These are phyloP conservation scores for Cryptotermes secundus DNA, from an alignment of 1,140 invertebrate genomes.

Conservation along the genomic window DNA sequence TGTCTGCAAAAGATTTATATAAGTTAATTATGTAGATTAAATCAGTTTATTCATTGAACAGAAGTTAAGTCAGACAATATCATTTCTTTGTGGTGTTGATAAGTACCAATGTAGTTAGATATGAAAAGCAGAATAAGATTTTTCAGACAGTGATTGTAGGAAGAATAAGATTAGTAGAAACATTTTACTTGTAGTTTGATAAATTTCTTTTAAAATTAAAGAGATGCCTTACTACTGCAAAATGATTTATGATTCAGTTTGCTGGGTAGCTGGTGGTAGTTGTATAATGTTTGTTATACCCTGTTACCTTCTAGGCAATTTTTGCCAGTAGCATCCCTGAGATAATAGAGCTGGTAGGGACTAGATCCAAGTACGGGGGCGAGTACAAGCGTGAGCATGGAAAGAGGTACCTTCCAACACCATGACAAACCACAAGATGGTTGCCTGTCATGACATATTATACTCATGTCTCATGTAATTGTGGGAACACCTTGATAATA, in stretches of 20 bases:
- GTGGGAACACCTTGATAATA: background rate
- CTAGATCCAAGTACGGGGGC: constrained; percentile 96
- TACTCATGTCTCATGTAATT: background rate
- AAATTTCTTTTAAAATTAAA: too few species aligned
- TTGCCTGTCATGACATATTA: background rate
- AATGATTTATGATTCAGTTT: background rate
- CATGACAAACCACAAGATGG: background rate
- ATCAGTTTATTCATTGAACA: too few species aligned
- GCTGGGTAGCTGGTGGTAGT: constrained; percentile 41
- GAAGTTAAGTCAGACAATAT: too few species aligned
- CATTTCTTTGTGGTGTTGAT: too few species aligned
- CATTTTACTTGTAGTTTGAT: too few species aligned
- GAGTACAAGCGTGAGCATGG: constrained; percentile 96
- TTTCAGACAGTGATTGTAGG: too few species aligned
- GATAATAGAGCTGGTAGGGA: constrained; percentile 98
- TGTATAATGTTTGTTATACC: constrained; percentile 44
- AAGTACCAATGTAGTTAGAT: too few species aligned
- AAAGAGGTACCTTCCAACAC: constrained; percentile 77
- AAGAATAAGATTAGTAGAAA: too few species aligned
- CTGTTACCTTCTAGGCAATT: constrained; percentile 76
- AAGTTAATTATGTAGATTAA: too few species aligned
- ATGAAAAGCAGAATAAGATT: too few species aligned
- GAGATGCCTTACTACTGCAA: too few species aligned
- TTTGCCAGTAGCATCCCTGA: constrained; percentile 98
- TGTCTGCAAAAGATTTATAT: too few species aligned